Evolutionary conservation across 2,113 vertebrate genomes (phyloP).

Genomic region (Pygathrix nemaeus): DNA sequence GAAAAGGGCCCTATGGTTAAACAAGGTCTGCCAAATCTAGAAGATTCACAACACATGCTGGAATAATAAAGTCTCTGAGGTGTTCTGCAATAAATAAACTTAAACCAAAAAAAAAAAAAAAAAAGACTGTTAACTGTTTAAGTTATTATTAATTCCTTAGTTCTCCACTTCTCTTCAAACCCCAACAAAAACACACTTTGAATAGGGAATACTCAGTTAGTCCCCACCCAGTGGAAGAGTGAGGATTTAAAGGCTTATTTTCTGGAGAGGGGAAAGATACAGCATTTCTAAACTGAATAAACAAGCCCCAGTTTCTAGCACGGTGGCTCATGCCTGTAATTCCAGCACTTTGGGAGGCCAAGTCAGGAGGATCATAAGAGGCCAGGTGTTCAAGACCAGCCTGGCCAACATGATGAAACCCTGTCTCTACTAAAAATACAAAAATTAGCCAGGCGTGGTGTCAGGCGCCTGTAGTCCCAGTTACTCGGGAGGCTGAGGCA

Average conservation of each 20-base stretch:
- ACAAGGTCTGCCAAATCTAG: background rate
- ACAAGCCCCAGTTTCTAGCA: background rate
- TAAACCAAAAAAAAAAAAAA: background rate
- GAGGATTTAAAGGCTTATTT: background rate
- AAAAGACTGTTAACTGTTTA: background rate
- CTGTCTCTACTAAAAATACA: too few relatives aligned
- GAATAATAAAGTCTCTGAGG: background rate
- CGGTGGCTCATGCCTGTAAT: too few relatives aligned
- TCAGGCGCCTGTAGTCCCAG: too few relatives aligned
- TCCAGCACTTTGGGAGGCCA: too few relatives aligned
- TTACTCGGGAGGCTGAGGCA: too few relatives aligned
- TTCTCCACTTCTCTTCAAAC: fast-evolving
- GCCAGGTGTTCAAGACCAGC: too few relatives aligned
- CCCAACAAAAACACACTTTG: background rate
- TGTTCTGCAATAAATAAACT: background rate
- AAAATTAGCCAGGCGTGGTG: too few relatives aligned
- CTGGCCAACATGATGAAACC: too few relatives aligned
- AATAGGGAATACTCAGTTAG: background rate
- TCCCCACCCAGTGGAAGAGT: background rate
- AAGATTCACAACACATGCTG: background rate
- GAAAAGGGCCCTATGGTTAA: background rate
- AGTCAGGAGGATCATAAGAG: too few relatives aligned
- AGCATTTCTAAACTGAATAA: background rate
- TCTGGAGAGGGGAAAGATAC: background rate
- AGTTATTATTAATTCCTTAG: background rate